phyloP scores from a whole-genome alignment of 2,888 invertebrate genomes.

The Drosophila anomalata region DNA sequence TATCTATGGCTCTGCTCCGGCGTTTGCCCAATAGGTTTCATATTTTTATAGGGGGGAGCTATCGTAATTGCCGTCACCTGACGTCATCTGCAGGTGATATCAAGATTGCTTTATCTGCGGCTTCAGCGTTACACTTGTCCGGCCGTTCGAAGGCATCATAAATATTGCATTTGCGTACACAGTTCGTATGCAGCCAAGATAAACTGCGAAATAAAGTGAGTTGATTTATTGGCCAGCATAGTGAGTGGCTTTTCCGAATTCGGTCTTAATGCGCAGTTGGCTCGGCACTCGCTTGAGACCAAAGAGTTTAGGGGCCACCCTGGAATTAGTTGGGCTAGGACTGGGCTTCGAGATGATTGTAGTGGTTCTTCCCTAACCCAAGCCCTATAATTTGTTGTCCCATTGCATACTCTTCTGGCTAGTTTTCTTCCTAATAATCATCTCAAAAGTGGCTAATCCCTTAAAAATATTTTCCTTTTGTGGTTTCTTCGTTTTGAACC shows the following conservation, averaged over 20 bases:
- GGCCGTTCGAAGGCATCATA: conserved; percentile 9
- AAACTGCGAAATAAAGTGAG: conserved; percentile 39
- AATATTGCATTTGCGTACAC: conserved; percentile 3
- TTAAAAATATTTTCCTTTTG: neutral
- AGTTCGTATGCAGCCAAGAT: conserved; percentile 20
- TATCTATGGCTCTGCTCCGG: neutral
- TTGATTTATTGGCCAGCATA: neutral
- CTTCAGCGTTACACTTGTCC: neutral
- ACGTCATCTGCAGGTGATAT: conserved; percentile 14
- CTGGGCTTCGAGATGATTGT: no score
- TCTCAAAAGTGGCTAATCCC: no score
- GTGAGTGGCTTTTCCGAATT: conserved; percentile 9
- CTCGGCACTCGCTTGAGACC: neutral
- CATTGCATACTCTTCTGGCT: no score
- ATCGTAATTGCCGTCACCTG: conserved; percentile 19
- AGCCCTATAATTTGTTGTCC: no score
- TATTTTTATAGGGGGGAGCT: neutral
- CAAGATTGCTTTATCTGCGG: neutral
- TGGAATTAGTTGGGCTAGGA: neutral
- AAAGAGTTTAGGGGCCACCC: neutral
- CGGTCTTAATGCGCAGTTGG: conserved; percentile 57
- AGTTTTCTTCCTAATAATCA: no score
- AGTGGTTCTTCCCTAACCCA: no score
- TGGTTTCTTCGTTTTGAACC: neutral
- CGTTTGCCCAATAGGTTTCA: conserved; percentile 2